These are phyloP conservation scores for Timema cristinae DNA, from an alignment of 2,888 invertebrate species.

Conservation along the genomic window DNA sequence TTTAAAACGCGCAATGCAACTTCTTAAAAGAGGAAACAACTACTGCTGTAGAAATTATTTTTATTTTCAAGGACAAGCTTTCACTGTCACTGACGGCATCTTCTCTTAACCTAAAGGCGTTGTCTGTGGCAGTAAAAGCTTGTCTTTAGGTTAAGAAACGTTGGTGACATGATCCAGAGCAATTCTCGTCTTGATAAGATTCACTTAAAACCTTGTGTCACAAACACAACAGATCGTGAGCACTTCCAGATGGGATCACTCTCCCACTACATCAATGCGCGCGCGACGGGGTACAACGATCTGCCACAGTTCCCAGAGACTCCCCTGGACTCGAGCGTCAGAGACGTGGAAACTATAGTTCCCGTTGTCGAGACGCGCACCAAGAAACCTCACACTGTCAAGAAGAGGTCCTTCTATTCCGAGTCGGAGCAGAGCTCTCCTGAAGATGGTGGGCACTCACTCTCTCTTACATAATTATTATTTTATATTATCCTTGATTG, in stretches of 20 bases:
- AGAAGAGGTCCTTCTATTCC: constrained; percentile 58
- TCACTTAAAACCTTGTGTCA: too few species aligned
- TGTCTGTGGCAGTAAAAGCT: too few species aligned
- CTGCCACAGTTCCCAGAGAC: constrained; percentile 77
- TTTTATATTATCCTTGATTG: too few species aligned
- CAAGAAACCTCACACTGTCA: constrained; percentile 27
- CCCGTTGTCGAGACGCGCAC: constrained; percentile 34
- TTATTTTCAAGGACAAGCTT: too few species aligned
- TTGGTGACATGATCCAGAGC: too few species aligned
- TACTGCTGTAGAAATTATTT: too few species aligned
- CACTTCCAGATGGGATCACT: constrained; percentile 91
- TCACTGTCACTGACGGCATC: too few species aligned
- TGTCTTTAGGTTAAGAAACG: too few species aligned
- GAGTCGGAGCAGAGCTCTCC: constrained; percentile 48
- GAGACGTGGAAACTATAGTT: constrained; percentile 62
- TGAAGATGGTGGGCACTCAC: constrained; percentile 32
- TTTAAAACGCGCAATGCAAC: too few species aligned
- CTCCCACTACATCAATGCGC: constrained; percentile 87
- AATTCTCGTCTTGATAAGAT: too few species aligned
- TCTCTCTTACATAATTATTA: not conserved
- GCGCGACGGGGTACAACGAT: constrained; percentile 83
- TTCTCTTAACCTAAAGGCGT: too few species aligned
- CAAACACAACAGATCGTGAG: constrained; percentile 60
- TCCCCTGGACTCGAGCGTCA: constrained; percentile 68
- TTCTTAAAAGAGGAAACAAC: too few species aligned